Evolutionary conservation across 2,888 invertebrate species (phyloP).

Genomic region (Rotaria sp.): DNA sequence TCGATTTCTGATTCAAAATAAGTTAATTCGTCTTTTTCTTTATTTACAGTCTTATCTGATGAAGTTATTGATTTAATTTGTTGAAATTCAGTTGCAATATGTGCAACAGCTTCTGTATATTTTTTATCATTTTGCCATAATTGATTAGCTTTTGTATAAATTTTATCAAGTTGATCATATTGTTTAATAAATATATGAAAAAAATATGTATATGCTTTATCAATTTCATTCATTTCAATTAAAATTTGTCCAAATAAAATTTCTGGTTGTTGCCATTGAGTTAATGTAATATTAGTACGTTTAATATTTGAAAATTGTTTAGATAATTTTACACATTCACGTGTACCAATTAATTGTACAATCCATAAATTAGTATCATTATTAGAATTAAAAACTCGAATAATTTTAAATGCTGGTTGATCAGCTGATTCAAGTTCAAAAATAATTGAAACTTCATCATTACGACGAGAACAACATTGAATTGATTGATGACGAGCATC

Average conservation of each 20-base stretch:
- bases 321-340: background rate
- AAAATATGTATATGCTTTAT: background rate
- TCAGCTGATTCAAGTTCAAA: constrained; percentile 2
- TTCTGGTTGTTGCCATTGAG: background rate
- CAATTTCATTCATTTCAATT: background rate
- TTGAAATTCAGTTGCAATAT: background rate
- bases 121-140: background rate
- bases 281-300: background rate
- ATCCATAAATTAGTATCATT: background rate
- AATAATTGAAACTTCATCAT: background rate
- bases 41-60: background rate
- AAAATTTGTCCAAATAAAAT: background rate
- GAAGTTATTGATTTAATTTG: background rate
- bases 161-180: background rate
- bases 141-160: background rate
- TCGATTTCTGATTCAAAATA: background rate
- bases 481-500: background rate
- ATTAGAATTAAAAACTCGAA: background rate
- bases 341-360: constrained; percentile 3
- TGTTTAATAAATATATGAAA: background rate
- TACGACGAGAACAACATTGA: background rate
- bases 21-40: background rate
- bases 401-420: background rate
- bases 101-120: background rate
- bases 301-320: background rate